Percentiles rank a stretch among this genome's conserved stretches.
These are phyloP conservation scores for Neoseiulus cucumeris DNA, from an alignment of 1,140 invertebrate species.

Conservation along the genomic window DNA sequence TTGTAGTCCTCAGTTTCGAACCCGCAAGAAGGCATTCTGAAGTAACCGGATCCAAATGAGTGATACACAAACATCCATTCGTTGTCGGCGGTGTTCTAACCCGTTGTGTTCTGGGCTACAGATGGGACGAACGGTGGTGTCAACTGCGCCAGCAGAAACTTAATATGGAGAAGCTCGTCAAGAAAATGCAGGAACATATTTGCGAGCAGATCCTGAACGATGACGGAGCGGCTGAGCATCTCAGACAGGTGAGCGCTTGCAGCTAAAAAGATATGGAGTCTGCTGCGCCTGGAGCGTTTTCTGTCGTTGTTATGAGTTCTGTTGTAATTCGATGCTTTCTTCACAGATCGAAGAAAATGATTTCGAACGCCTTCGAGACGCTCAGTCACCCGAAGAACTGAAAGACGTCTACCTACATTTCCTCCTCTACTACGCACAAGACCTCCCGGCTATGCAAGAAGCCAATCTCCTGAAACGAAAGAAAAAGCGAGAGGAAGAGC, in stretches of 20 bases:
- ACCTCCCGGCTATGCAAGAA: conserved; percentile 66
- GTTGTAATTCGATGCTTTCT: too few relatives aligned
- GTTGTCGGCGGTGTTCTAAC: background rate
- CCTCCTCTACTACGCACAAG: conserved; percentile 67
- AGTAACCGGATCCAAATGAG: background rate
- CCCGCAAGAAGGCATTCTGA: background rate
- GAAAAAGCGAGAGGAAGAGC: conserved; percentile 19
- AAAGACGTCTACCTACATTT: conserved; percentile 85
- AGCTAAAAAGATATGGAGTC: too few relatives aligned
- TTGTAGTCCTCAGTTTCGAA: background rate
- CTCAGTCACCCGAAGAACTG: conserved; percentile 72
- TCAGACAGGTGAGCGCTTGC: conserved; percentile 40
- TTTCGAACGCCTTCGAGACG: conserved; percentile 29
- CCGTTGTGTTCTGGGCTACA: conserved; percentile 34
- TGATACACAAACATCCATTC: too few relatives aligned
- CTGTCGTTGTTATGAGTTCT: too few relatives aligned
- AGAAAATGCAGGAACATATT: conserved; percentile 82
- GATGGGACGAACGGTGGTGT: conserved; percentile 51
- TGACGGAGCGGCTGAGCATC: conserved; percentile 54
- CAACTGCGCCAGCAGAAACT: conserved; percentile 67
- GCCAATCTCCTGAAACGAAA: conserved; percentile 27
- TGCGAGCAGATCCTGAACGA: conserved; percentile 63
- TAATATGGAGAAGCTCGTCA: conserved; percentile 56
- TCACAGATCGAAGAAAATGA: conserved; percentile 17
- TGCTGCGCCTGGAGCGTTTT: too few relatives aligned